Evolutionary conservation across 1,140 invertebrate genomes (phyloP), one percentile per base, ranked within the genome.

Genomic region (Drosophila teissieri): DNA sequence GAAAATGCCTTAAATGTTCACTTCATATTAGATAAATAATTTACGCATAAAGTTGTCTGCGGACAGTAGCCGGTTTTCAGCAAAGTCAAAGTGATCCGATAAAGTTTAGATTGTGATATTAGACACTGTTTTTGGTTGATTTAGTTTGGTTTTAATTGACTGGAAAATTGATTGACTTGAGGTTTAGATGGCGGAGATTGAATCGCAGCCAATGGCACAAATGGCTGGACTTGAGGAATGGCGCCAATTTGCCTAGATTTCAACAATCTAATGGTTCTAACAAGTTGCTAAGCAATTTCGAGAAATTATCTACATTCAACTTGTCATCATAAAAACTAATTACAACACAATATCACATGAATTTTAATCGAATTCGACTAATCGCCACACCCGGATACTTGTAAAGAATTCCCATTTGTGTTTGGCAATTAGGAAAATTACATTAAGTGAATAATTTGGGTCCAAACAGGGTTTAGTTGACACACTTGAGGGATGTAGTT

Each of bases 101-200:
- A 70, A 62, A 72, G 64, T 72, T n/a, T 60, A 64, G 64, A 75
- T 80, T 76, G 73, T 56, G 37, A 57, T 60, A 62, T 64, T 52
- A 40, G 49, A 54, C 67, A 68, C 60, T 65, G 56, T 52, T 34
- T 70, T 78, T 70, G 52, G 65, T 57, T 70, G 56, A 62, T 53
- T 73, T 73, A 62, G 55, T 73, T 61, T 53, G 56, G 55, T 46
- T 82, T 67, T 82, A 82, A 82, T 78, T 82, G 74, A 82, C 78
- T 82, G 68, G 54, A 68, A 62, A 78, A 69, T 83, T 82, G 62
- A 78, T 67, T 68, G 48, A 62, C 37, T 73, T 44, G 61, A 40
- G 52, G 67, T 36, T 51, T 5, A 14, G 14, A 24, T 14, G 19
- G 19, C 55, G 17, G 34, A 22, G 31, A 48, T 49, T 61, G 68